Evolutionary conservation across 2,797 vertebrate genomes (phyloP).

Genomic region (Nyctibius grandis): DNA sequence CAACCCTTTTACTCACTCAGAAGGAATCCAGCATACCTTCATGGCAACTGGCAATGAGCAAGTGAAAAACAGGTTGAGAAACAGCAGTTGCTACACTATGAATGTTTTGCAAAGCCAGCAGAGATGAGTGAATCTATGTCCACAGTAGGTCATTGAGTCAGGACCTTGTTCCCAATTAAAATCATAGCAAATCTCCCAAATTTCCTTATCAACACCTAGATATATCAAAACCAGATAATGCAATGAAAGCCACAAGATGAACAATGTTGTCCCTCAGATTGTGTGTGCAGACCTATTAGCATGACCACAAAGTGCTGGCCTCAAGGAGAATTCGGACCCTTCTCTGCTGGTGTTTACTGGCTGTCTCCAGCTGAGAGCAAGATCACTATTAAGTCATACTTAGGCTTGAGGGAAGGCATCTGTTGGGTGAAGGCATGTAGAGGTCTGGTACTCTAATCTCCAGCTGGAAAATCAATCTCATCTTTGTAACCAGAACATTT

Average conservation of each 20-base stretch:
- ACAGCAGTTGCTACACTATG: neutral
- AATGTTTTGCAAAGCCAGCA: neutral
- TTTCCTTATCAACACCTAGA: neutral
- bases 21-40: neutral
- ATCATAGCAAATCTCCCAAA: neutral
- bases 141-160: neutral
- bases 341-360: accelerated
- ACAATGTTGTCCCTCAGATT: neutral
- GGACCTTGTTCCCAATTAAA: neutral
- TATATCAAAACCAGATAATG: neutral
- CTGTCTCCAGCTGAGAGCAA: neutral
- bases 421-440: neutral
- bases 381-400: neutral
- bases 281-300: neutral
- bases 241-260: neutral
- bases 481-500: neutral
- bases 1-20: neutral
- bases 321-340: neutral
- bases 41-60: accelerated
- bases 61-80: neutral
- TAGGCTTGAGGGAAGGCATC: neutral
- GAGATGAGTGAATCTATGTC: neutral
- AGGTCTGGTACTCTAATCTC: neutral
- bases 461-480: neutral
- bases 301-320: neutral